Evolutionary conservation across 2,797 vertebrate species (phyloP).

Genomic region (Helostoma temminkii): DNA sequence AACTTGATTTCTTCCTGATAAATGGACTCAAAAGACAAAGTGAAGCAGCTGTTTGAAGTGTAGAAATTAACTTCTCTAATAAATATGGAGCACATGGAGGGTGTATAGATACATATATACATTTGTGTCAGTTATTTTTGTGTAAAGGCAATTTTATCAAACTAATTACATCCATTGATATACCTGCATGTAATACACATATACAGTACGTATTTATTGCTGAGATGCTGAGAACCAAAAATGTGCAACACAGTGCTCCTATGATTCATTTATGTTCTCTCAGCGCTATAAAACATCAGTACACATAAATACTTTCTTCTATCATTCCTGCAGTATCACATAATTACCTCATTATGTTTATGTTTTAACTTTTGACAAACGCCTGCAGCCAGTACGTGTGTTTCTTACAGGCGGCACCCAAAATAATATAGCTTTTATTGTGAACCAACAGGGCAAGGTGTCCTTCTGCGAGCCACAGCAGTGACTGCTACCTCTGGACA

Average conservation of each 20-base stretch:
- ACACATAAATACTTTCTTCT: constrained; percentile 21
- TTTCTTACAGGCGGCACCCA: constrained; percentile 2
- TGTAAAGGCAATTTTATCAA: too few relatives aligned
- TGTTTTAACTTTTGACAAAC: constrained; percentile 43
- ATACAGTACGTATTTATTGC: too few relatives aligned
- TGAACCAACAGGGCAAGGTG: not conserved
- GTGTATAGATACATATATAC: too few relatives aligned
- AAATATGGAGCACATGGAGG: constrained; percentile 11
- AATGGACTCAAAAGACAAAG: constrained; percentile 63
- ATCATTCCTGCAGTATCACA: constrained; percentile 21
- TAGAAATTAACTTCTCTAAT: constrained; percentile 44
- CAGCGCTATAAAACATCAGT: constrained; percentile 16
- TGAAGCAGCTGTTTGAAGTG: constrained; percentile 72
- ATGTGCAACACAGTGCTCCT: not conserved
- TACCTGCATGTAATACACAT: too few relatives aligned
- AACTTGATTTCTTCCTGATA: constrained; percentile 54
- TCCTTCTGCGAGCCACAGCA: constrained; percentile 40
- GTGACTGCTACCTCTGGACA: constrained; percentile 51
- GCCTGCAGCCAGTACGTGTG: constrained; percentile 28
- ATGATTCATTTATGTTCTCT: constrained; percentile 26
- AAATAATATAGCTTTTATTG: constrained; percentile 3
- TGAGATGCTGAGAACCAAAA: not conserved
- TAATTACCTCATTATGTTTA: constrained; percentile 46
- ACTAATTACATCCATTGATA: too few relatives aligned
- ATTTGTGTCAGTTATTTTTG: too few relatives aligned